Evolutionary conservation across 2,797 vertebrate species (phyloP).

Genomic region (Acanthis flammea): DNA sequence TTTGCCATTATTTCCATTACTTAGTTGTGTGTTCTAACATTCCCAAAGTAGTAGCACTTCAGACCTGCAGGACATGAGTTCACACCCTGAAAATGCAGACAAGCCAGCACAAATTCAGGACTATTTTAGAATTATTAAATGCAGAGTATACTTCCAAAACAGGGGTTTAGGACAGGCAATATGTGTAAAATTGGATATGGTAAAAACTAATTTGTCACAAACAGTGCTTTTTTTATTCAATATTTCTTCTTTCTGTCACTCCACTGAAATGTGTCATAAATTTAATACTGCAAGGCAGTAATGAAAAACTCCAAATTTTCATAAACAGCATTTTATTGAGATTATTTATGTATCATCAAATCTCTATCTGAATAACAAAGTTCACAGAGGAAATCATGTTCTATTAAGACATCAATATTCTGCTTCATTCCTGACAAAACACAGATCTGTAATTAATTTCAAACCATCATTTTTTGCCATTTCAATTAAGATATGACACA

Average conservation of each 20-base stretch:
- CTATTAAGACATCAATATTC: neutral
- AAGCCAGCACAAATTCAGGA: neutral
- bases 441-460: neutral
- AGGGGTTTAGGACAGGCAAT: neutral
- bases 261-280: neutral
- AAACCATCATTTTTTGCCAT: neutral
- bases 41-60: neutral
- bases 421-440: neutral
- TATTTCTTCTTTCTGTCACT: neutral
- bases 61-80: neutral
- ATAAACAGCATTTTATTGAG: neutral
- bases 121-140: neutral
- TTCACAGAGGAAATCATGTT: neutral
- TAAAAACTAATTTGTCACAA: neutral
- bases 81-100: neutral
- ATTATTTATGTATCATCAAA: constrained; percentile 14
- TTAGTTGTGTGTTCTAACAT: neutral
- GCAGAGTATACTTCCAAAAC: neutral
- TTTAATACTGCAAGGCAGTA: neutral
- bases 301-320: neutral
- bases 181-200: neutral
- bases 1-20: neutral
- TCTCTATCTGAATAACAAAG: neutral
- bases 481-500: neutral
- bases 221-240: neutral